phyloP scores from a whole-genome alignment of 2,113 vertebrate genomes.

The Catharus bicknelli region DNA sequence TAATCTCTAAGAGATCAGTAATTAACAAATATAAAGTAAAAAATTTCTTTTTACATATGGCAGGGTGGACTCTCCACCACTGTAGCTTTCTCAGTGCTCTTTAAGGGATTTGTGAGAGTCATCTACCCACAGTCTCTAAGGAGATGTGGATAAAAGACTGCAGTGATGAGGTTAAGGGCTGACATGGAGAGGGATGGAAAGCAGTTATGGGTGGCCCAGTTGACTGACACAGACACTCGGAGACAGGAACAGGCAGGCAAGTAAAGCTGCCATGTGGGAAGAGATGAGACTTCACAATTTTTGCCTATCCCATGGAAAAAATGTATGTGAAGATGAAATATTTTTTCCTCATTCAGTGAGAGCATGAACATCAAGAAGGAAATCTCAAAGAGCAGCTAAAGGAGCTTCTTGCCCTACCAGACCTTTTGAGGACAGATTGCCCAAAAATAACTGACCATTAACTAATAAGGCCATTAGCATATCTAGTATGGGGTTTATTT shows the following conservation, averaged over 20 bases:
- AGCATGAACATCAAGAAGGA: background rate
- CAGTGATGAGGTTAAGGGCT: background rate
- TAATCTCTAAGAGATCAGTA: background rate
- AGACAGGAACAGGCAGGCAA: background rate
- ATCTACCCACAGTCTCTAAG: no score
- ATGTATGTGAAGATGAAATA: background rate
- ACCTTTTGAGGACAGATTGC: background rate
- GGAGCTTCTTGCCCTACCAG: background rate
- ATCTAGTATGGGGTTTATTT: background rate
- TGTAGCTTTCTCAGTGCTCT: background rate
- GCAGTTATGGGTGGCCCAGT: background rate
- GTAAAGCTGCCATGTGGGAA: background rate
- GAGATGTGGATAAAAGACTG: fast-evolving
- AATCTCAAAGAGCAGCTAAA: background rate
- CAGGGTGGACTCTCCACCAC: background rate
- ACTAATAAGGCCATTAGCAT: background rate
- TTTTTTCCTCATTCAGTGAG: background rate
- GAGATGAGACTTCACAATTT: background rate
- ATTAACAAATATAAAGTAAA: background rate
- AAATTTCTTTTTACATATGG: background rate
- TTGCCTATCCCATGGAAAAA: background rate
- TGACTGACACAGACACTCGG: background rate
- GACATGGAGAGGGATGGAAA: background rate
- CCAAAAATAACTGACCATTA: background rate
- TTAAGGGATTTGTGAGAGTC: background rate